Evolutionary conservation across 2,113 vertebrate genomes (phyloP).

Genomic region (Rhinolophus sinicus): DNA sequence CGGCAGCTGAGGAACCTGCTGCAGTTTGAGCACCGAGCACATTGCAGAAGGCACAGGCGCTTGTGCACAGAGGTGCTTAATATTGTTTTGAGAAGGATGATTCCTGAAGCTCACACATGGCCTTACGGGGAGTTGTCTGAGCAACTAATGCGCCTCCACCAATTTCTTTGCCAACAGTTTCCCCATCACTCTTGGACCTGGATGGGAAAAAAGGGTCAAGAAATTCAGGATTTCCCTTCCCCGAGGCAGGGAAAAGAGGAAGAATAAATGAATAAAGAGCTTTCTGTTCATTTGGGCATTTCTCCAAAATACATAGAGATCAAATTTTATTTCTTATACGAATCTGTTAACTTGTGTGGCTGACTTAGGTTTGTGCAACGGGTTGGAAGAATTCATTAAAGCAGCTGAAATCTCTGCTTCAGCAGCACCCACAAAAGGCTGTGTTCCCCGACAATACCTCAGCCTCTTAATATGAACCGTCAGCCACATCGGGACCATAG

Average conservation of each 20-base stretch:
- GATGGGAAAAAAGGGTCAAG: neutral
- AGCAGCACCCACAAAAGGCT: fast-evolving
- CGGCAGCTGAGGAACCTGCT: neutral
- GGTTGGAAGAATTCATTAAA: neutral
- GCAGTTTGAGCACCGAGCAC: neutral
- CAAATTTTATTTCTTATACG: neutral
- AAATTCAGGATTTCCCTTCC: neutral
- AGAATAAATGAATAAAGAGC: neutral
- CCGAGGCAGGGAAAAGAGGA: neutral
- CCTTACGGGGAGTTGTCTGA: neutral
- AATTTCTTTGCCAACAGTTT: neutral
- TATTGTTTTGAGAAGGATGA: neutral
- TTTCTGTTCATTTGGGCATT: neutral
- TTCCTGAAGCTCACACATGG: neutral
- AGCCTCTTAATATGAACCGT: neutral
- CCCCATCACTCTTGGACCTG: neutral
- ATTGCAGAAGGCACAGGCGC: neutral
- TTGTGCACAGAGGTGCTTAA: neutral
- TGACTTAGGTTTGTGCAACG: neutral
- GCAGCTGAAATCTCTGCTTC: neutral
- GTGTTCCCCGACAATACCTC: neutral
- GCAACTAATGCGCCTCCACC: neutral
- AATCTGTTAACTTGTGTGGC: neutral
- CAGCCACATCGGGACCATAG: neutral
- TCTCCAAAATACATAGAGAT: neutral